Base-by-base conservation (phyloP, 2,888 invertebrate genomes). In the Parnassius mnemosyne region DNA sequence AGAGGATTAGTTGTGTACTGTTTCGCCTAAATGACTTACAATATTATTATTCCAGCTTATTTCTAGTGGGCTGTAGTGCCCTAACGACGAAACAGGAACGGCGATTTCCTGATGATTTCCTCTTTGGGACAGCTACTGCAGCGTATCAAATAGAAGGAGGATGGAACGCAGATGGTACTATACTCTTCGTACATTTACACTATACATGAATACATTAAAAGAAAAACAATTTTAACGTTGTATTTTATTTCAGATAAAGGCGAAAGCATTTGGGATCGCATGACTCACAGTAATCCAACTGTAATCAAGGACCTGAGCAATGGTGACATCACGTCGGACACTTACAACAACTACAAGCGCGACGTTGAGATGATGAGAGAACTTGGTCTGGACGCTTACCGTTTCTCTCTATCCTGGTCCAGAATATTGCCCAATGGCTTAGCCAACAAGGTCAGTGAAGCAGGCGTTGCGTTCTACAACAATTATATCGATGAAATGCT, bases 391-490 rank as follows among this genome's bases (percentile, higher is more conserved):
- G 79, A 92, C 56, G 85, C 84, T 51, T 93, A 93, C 72, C 79
- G 93, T 10, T 93, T 93, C 75, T 93, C 93, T 1, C 71, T 93
- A 16, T 90, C 94, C 10, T 95, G 95, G 95, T 66, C 93, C 0
- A 82, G 95, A 53, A 86, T 95, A 42, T 77, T 94, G 16, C 94
- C 94, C 0, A 89, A 85, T 47, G 94, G 93, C 12, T 79, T 87
- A 41, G 63, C 85, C 1, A 84, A 92, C 58, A 71, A 81, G 9
- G 74, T 93, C 20, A 95, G 94, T 74, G 77, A 89, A 70, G 87
- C 87, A 1, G 95, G 94, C 7, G 83, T 95, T 10, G 81, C 89
- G 44, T 94, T 94, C 78, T 95, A 95, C 79, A 93, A 94, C 66
- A 86, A 92, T 66, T 80, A 95, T 7, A 94, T 95, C 58, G 78